These are phyloP conservation scores for Sympetrum striolatum DNA, from an alignment of 2,888 invertebrate genomes.

Conservation along the genomic window DNA sequence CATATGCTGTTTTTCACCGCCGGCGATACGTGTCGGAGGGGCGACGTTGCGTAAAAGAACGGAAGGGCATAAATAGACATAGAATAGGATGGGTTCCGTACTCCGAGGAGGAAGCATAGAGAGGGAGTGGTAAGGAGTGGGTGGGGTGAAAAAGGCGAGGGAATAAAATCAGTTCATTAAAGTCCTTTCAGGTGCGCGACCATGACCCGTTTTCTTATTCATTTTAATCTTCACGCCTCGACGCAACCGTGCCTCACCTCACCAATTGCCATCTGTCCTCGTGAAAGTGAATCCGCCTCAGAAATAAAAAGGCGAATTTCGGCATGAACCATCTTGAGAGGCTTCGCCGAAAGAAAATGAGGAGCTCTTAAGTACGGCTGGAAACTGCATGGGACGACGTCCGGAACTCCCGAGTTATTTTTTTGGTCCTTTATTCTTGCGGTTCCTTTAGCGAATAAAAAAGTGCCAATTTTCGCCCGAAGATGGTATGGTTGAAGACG, in stretches of 20 bases:
- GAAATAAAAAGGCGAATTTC: background rate
- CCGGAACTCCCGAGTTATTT: background rate
- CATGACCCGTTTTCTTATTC: conserved; percentile 21
- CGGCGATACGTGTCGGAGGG: too few relatives aligned
- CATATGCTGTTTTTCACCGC: too few relatives aligned
- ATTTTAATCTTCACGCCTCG: background rate
- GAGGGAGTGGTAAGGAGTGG: background rate
- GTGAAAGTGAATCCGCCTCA: background rate
- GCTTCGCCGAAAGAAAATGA: background rate
- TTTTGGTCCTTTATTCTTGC: background rate
- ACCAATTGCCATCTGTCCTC: background rate
- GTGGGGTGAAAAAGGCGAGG: background rate
- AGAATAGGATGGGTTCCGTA: background rate
- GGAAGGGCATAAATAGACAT: background rate
- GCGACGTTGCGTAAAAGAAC: too few relatives aligned
- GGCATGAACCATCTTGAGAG: background rate
- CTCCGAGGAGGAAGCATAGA: background rate
- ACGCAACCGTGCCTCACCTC: background rate
- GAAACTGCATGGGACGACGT: background rate
- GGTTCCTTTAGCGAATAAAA: background rate
- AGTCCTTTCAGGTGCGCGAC: background rate
- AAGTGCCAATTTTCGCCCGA: background rate
- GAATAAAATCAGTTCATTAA: conserved; percentile 34
- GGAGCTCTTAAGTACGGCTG: background rate
- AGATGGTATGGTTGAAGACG: background rate